Evolutionary conservation across 2,888 invertebrate genomes (phyloP).

Genomic region (Endomychus coccineus): DNA sequence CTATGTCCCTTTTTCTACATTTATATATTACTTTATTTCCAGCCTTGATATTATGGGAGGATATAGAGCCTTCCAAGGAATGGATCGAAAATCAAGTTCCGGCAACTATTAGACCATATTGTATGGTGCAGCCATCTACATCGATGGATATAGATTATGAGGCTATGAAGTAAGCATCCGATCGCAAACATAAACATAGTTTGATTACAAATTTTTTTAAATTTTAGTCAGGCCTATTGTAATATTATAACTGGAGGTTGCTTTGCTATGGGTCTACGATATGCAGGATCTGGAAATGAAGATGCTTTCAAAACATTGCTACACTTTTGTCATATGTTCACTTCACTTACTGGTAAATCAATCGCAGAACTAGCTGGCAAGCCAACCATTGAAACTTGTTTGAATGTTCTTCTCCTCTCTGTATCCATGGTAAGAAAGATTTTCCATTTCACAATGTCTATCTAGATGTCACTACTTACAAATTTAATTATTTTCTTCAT

Average conservation of each 20-base stretch:
- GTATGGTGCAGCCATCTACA: slow-evolving; percentile 65
- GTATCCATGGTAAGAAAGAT: slow-evolving; percentile 72
- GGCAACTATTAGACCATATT: slow-evolving; percentile 63
- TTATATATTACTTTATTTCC: slow-evolving; percentile 18
- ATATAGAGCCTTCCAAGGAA: slow-evolving; percentile 68
- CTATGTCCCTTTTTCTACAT: too few species aligned
- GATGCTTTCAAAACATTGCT: slow-evolving; percentile 74
- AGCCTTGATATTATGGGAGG: slow-evolving; percentile 83
- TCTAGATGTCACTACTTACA: too few species aligned
- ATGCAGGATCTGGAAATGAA: slow-evolving; percentile 83
- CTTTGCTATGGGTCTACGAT: slow-evolving; percentile 86
- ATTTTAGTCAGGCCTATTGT: slow-evolving; percentile 85
- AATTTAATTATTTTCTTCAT: too few species aligned
- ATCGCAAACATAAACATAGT: background rate
- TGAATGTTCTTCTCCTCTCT: slow-evolving; percentile 75
- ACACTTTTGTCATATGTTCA: slow-evolving; percentile 63
- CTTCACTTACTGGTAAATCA: slow-evolving; percentile 59
- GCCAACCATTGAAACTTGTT: slow-evolving; percentile 81
- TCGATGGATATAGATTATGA: slow-evolving; percentile 73
- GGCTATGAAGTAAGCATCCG: slow-evolving; percentile 88
- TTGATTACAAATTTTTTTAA: slow-evolving; percentile 4
- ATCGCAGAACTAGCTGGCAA: slow-evolving; percentile 84
- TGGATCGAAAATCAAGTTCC: slow-evolving; percentile 86
- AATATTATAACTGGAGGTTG: slow-evolving; percentile 93
- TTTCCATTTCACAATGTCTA: too few species aligned